These are phyloP conservation scores for Beaufortia kweichowensis DNA, from an alignment of 2,113 vertebrate species.

Conservation along the genomic window DNA sequence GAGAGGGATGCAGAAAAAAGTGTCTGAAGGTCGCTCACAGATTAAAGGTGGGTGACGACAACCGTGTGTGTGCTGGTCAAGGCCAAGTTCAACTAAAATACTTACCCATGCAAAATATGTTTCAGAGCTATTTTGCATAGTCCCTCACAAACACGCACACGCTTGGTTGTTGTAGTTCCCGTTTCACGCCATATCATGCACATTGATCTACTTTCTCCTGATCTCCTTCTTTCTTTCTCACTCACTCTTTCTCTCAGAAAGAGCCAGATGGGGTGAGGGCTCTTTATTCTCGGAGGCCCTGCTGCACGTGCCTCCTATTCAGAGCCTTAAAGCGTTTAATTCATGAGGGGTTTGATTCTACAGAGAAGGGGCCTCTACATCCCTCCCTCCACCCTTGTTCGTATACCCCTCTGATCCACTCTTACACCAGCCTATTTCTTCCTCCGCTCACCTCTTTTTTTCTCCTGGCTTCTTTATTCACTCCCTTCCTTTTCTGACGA, in stretches of 20 bases:
- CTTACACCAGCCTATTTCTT: slow-evolving; percentile 34
- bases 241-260: slow-evolving; percentile 32
- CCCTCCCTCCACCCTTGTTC: slow-evolving; percentile 47
- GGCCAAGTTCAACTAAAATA: neutral
- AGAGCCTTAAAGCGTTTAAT: slow-evolving; percentile 72
- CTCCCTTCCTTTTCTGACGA: slow-evolving; percentile 33
- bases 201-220: slow-evolving; percentile 17
- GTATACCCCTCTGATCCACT: slow-evolving; percentile 40
- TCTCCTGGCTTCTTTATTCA: slow-evolving; percentile 24
- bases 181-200: neutral
- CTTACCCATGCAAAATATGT: neutral
- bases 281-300: slow-evolving; percentile 65
- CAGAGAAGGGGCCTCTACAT: slow-evolving; percentile 57
- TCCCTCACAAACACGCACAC: neutral
- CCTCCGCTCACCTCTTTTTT: slow-evolving; percentile 35
- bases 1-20: slow-evolving; percentile 50
- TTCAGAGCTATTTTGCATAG: neutral
- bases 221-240: slow-evolving; percentile 20
- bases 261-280: slow-evolving; percentile 69
- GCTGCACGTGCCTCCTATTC: slow-evolving; percentile 75
- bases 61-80: slow-evolving; percentile 38
- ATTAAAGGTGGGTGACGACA: slow-evolving; percentile 61
- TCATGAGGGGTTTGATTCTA: slow-evolving; percentile 67
- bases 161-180: neutral
- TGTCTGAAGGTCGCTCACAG: slow-evolving; percentile 62